Percentiles rank a stretch among this genome's conserved stretches.
These are phyloP conservation scores for Charadrius vociferus DNA, from an alignment of 2,113 vertebrate species.

Conservation along the genomic window DNA sequence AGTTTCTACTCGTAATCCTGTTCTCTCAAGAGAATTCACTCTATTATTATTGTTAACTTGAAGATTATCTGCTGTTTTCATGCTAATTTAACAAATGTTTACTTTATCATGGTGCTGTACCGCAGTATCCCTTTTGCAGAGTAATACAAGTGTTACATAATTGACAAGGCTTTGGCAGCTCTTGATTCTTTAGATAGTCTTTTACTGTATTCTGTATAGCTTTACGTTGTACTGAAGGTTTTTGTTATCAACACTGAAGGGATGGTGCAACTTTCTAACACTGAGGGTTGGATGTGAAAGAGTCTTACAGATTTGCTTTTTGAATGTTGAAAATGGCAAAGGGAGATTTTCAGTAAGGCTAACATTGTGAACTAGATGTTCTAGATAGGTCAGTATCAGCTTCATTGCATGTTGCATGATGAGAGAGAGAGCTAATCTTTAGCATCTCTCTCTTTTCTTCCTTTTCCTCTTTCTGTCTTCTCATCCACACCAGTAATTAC, in stretches of 20 bases:
- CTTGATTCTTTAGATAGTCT: constrained; percentile 45
- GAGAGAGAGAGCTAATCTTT: constrained; percentile 90
- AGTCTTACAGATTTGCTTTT: constrained; percentile 54
- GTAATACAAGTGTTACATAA: constrained; percentile 34
- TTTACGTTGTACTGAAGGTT: not conserved
- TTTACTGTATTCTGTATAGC: constrained; percentile 32
- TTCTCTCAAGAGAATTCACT: constrained; percentile 73
- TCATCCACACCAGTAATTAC: constrained; percentile 98
- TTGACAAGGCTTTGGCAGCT: constrained; percentile 56
- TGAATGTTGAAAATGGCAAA: constrained; percentile 55
- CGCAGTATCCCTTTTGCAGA: constrained; percentile 52
- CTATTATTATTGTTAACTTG: constrained; percentile 77
- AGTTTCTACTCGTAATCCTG: constrained; percentile 74
- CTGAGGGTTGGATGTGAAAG: constrained; percentile 58
- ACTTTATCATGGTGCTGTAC: constrained; percentile 59
- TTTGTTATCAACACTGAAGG: constrained; percentile 38
- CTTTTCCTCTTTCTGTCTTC: constrained; percentile 85
- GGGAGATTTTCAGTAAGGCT: constrained; percentile 64
- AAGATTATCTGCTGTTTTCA: constrained; percentile 78
- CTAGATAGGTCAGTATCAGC: constrained; percentile 77
- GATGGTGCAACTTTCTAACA: constrained; percentile 44
- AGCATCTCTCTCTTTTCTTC: constrained; percentile 90
- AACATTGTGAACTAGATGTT: constrained; percentile 60
- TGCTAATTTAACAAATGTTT: constrained; percentile 77
- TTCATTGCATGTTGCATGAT: constrained; percentile 93